Conservation (phyloP, 2,113 vertebrate species). For the Oryzias woworae region DNA sequence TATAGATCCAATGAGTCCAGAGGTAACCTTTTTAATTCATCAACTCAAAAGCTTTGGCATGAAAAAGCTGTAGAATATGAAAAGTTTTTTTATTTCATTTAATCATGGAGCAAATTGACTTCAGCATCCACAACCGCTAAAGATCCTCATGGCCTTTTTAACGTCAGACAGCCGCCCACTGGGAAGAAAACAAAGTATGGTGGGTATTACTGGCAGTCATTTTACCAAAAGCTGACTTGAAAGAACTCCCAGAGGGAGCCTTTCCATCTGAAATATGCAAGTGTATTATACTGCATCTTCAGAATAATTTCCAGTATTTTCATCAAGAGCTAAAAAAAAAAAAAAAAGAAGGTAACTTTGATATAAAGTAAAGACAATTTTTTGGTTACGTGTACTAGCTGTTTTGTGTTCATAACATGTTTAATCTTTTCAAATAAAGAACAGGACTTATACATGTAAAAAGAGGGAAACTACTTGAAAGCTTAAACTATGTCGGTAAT, state of each 20-base stretch:
- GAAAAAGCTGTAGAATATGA: constrained; percentile 32
- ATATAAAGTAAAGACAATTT: too few species aligned
- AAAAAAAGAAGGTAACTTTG: too few species aligned
- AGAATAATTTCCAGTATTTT: too few species aligned
- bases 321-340: too few species aligned
- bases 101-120: constrained; percentile 48
- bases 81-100: constrained; percentile 38
- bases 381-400: too few species aligned
- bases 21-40: neutral
- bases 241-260: constrained; percentile 17
- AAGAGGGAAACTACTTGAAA: too few species aligned
- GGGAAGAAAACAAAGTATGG: constrained; percentile 53
- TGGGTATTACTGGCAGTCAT: constrained; percentile 46
- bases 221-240: constrained; percentile 16
- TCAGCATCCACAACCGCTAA: constrained; percentile 11
- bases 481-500: too few species aligned
- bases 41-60: neutral
- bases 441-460: too few species aligned
- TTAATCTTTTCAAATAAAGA: too few species aligned
- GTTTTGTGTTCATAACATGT: too few species aligned
- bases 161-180: constrained; percentile 34
- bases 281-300: too few species aligned
- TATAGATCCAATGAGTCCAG: constrained; percentile 2
- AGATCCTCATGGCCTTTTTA: constrained; percentile 30
- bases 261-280: neutral